Evolutionary conservation across 2,797 vertebrate species (phyloP), one percentile per base, ranked within the genome.

Genomic region (Salmo trutta): DNA sequence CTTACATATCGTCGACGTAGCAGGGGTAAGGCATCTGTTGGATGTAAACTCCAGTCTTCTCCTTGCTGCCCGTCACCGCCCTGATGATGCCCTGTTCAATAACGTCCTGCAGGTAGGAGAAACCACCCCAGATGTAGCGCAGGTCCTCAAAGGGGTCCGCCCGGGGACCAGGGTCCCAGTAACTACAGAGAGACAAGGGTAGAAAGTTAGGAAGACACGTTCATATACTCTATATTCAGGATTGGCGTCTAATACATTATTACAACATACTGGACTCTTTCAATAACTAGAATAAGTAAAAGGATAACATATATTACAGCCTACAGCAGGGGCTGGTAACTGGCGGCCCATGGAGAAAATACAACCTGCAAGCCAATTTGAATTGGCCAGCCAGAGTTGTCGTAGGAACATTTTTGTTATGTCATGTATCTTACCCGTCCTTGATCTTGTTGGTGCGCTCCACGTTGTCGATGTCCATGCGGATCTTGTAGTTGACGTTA

Each of bases 21-120:
- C 98, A 99, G 0, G 98, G 98, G 77, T 99, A 99, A 0, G 98
- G 98, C 98, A 99, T 99, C 93, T 99, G 98, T 83, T 99, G 98
- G 77, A 99, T 92, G 75, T 99, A 99, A 83, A 99, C 91, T 0
- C 98, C 98, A 0, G 95, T 98, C 85, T 91, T 97, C 89, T 97
- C 96, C 84, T 96, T 95, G 0, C 85, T 93, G 79, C 98, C 97
- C 0, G 98, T 99, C 84, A 98, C 81, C 3, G 96, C 95, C 75
- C 97, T 93, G 86, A 99, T 98, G 89, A 99, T 96, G 0, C 97
- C 97, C 4, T 99, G 97, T 65, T 99, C 98, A 0, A 99, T 91
- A 56, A 99, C 95, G 1, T 99, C 98, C 86, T 99, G 98, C 81
- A 99, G 90, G 88, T 99, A 99, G 47, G 96, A 92, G 83, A 99